A percentile compares a stretch with the other conserved stretches of the same genome.
Evolutionary conservation across 2,113 vertebrate species (phyloP).

Genomic region (Ascaphus truei): DNA sequence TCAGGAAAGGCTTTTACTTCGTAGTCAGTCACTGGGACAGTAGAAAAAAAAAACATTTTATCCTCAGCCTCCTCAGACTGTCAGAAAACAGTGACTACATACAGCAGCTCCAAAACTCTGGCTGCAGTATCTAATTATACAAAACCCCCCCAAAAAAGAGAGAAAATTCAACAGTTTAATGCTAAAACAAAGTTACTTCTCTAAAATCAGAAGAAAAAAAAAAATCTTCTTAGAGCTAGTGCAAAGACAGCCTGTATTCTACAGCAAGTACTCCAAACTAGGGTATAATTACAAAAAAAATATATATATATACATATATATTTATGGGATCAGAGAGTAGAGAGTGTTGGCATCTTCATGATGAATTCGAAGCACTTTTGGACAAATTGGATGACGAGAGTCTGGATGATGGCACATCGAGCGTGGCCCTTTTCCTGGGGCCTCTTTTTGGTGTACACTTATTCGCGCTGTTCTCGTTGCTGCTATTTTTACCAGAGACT

Average conservation of each 20-base stretch:
- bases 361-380: constrained; percentile 82
- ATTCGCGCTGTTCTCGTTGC: constrained; percentile 73
- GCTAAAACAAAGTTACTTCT: constrained; percentile 84
- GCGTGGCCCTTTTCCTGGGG: constrained; percentile 85
- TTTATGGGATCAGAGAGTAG: constrained; percentile 61
- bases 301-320: constrained; percentile 65
- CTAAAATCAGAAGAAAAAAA: constrained; percentile 80
- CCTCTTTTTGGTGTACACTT: constrained; percentile 90
- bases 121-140: constrained; percentile 75
- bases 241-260: constrained; percentile 98
- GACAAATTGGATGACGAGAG: constrained; percentile 80
- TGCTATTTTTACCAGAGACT: constrained; percentile 76
- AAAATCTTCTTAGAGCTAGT: constrained; percentile 97
- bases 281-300: constrained; percentile 79
- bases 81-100: constrained; percentile 73
- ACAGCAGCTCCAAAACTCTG: constrained; percentile 69
- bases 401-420: constrained; percentile 86
- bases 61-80: constrained; percentile 54
- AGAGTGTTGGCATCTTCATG: constrained; percentile 70
- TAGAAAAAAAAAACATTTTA: constrained; percentile 48
- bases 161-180: constrained; percentile 82
- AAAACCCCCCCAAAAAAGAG: constrained; percentile 46
- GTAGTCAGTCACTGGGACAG: constrained; percentile 59
- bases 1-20: constrained; percentile 61
- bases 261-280: constrained; percentile 90